Evolutionary conservation across 1,140 invertebrate genomes (phyloP).

Genomic region (Macrotrachela quadricornifera): DNA sequence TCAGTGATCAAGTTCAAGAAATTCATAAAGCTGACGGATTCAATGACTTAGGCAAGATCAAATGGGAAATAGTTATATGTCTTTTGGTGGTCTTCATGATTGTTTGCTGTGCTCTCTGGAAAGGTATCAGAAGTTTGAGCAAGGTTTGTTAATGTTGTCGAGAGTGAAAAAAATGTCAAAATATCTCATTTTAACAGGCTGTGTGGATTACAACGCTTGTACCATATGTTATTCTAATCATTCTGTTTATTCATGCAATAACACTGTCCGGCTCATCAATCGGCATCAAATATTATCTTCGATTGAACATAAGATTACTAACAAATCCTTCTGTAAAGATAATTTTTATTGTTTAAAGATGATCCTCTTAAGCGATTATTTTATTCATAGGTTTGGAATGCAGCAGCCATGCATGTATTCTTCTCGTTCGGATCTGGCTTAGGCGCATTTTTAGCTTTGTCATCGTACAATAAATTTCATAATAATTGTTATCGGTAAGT

Average conservation of each 20-base stretch:
- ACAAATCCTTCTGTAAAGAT: background rate
- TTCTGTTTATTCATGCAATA: conserved; percentile 64
- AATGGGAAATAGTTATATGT: conserved; percentile 67
- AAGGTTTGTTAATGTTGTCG: conserved; percentile 35
- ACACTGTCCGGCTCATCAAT: conserved; percentile 57
- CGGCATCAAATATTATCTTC: conserved; percentile 70
- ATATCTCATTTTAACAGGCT: conserved; percentile 39
- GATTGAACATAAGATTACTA: background rate
- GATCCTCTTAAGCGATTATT: background rate
- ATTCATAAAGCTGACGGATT: conserved; percentile 57
- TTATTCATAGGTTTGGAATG: conserved; percentile 35
- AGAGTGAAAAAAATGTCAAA: background rate
- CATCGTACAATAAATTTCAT: conserved; percentile 39
- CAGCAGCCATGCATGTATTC: conserved; percentile 41
- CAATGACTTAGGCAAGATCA: conserved; percentile 62
- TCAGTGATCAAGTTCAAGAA: conserved; percentile 27
- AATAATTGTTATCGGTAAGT: conserved; percentile 39
- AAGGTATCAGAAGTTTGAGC: conserved; percentile 79
- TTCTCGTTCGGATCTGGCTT: conserved; percentile 42
- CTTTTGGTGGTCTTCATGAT: conserved; percentile 70
- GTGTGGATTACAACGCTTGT: conserved; percentile 87
- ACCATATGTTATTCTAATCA: conserved; percentile 71
- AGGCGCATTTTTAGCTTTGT: conserved; percentile 34
- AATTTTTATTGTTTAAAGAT: background rate
- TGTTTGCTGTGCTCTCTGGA: conserved; percentile 94